phyloP scores from a whole-genome alignment of 2,797 vertebrate species.

The Pogonophryne albipinna region DNA sequence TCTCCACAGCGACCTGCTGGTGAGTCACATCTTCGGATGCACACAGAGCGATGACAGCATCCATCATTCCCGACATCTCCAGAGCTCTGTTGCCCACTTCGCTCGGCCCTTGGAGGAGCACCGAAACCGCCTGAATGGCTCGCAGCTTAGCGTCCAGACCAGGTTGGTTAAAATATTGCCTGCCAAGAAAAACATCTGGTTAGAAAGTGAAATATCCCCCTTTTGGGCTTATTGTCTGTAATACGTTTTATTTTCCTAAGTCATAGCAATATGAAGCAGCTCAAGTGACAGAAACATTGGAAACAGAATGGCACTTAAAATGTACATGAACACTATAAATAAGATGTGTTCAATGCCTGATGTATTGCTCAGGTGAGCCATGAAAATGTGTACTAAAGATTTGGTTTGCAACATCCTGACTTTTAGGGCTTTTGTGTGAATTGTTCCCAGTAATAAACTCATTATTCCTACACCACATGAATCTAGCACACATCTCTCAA shows the following conservation, averaged over 20 bases:
- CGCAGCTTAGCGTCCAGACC: constrained; percentile 88
- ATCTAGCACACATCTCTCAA: no score
- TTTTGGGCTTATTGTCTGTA: background rate
- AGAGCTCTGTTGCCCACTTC: constrained; percentile 93
- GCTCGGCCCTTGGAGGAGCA: constrained; percentile 95
- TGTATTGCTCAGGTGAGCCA: no score
- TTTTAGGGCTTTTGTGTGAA: no score
- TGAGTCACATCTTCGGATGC: constrained; percentile 90
- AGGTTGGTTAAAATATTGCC: constrained; percentile 88
- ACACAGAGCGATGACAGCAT: constrained; percentile 92
- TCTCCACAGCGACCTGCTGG: constrained; percentile 96
- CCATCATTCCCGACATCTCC: constrained; percentile 95
- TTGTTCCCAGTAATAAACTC: no score
- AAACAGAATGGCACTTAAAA: no score
- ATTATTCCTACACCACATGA: no score
- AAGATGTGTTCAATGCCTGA: no score
- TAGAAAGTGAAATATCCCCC: background rate
- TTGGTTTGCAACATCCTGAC: no score
- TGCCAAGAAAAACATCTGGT: constrained; percentile 62
- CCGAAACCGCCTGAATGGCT: constrained; percentile 94
- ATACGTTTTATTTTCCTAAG: background rate
- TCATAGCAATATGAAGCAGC: background rate
- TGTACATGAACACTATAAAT: no score
- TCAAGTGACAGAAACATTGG: background rate
- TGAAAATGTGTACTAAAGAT: no score